Evolutionary conservation across 2,113 vertebrate genomes (phyloP), one percentile per base, ranked within the genome.

Genomic region (Elachura formosa): DNA sequence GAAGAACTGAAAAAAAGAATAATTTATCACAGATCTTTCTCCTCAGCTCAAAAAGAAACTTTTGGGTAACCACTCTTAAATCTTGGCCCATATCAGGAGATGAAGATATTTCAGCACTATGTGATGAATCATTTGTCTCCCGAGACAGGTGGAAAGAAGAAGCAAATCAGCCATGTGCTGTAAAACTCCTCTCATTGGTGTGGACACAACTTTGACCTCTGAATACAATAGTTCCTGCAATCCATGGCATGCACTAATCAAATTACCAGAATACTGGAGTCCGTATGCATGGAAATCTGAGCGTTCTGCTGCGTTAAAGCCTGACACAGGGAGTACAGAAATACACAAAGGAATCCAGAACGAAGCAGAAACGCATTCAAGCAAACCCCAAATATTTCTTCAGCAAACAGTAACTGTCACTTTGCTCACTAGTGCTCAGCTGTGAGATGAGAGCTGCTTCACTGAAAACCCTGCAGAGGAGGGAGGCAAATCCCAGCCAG

Each of bases 1-100:
- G 91, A 87, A 73, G 81, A 94, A 25, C 87, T 81, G 67, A 81
- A 89, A 81, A 89, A 88, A 69, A 74, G 84, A 92, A 78, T 90
- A 43, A 58, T 59, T 80, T 58, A 46, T 48, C 74, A 62, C 49
- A 64, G 58, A 54, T 85, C 80, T 61, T 83, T 83, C 38, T 61
- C 38, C 61, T 66, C 55, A 26, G 25, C 48, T 71, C 48, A 34
- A 31, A 76, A 80, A 81, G 68, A 41, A 91, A 31, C 56, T 84
- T 87, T 71, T 46, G 56, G 68, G 66, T 82, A 82, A 76, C 54
- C 16, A 33, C 11, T 75, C 36, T 79, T 67, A 86, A 83, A 71
- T 45, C 74, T 71, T 28, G 43, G 78, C 45, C 75, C 52, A 33
- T n/a, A 46, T 38, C 24, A 84, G 86, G 69, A 80, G 78, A 80